These are phyloP conservation scores for Sphinx pinastri DNA, from an alignment of 2,888 invertebrate species.

Conservation along the genomic window DNA sequence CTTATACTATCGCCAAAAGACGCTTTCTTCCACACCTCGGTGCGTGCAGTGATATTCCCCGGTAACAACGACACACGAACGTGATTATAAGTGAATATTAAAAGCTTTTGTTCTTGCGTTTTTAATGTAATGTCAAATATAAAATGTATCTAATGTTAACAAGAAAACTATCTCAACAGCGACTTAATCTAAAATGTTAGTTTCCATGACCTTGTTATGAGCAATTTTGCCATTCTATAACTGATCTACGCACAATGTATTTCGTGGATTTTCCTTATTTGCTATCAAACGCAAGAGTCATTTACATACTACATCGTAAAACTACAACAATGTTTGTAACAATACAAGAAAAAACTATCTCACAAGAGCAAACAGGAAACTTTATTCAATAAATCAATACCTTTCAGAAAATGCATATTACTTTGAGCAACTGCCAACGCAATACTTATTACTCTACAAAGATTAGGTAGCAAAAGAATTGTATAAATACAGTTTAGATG, in stretches of 20 bases:
- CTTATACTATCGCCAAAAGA: constrained; percentile 17
- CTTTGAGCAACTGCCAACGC: constrained; percentile 12
- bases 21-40: neutral
- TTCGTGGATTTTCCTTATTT: neutral
- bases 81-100: constrained; percentile 14
- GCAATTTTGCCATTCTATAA: constrained; percentile 33
- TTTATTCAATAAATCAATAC: constrained; percentile 20
- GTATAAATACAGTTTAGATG: constrained; percentile 58
- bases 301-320: neutral
- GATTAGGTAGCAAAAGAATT: constrained; percentile 37
- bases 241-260: neutral
- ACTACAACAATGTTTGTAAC: neutral
- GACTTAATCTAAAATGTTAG: neutral
- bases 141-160: neutral
- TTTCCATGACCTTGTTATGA: constrained; percentile 1
- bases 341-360: constrained; percentile 5
- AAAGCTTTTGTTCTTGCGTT: neutral
- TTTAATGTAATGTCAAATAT: neutral
- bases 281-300: constrained; percentile 1
- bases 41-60: neutral
- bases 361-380: constrained; percentile 15
- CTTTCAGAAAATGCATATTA: constrained; percentile 23
- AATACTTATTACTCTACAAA: constrained; percentile 16
- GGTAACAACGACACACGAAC: neutral
- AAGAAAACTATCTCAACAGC: neutral